These are phyloP conservation scores for Sesamia inferens DNA, from an alignment of 2,888 invertebrate species.

Conservation along the genomic window DNA sequence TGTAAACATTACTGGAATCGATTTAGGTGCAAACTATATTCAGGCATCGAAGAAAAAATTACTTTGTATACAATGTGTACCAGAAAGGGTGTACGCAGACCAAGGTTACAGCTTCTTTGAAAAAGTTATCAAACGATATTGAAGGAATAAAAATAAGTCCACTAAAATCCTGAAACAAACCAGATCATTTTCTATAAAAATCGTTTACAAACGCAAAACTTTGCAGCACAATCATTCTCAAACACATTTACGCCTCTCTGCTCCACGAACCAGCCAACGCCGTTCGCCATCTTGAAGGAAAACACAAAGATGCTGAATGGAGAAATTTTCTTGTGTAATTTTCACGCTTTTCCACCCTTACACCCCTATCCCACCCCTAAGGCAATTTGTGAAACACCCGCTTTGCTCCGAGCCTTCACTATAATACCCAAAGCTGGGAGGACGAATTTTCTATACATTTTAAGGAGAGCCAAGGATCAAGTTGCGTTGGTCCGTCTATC, in stretches of 20 bases:
- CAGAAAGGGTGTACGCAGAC: no score
- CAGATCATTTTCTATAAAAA: not conserved
- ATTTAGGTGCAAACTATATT: no score
- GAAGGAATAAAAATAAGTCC: not conserved
- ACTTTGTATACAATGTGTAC: no score
- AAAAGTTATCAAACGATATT: no score
- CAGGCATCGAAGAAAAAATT: no score
- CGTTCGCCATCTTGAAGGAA: slow-evolving; percentile 88
- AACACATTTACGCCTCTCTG: slow-evolving; percentile 65
- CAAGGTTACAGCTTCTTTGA: no score
- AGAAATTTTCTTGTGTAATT: slow-evolving; percentile 90
- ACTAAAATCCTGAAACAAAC: not conserved
- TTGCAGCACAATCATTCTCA: not conserved
- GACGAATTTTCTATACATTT: slow-evolving; percentile 43
- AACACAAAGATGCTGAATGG: slow-evolving; percentile 90
- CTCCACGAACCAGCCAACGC: slow-evolving; percentile 46
- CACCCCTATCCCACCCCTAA: slow-evolving; percentile 55
- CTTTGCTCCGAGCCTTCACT: slow-evolving; percentile 55
- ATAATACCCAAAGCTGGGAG: slow-evolving; percentile 34
- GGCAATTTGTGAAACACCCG: slow-evolving; percentile 75
- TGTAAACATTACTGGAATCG: no score
- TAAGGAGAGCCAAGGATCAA: slow-evolving; percentile 59
- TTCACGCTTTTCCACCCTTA: slow-evolving; percentile 85
- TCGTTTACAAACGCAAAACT: not conserved
- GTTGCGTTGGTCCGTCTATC: slow-evolving; percentile 55